Percentiles rank a stretch among this genome's conserved stretches.
phyloP scores from a whole-genome alignment of 2,888 invertebrate species.

The Aphodius sticticus region DNA sequence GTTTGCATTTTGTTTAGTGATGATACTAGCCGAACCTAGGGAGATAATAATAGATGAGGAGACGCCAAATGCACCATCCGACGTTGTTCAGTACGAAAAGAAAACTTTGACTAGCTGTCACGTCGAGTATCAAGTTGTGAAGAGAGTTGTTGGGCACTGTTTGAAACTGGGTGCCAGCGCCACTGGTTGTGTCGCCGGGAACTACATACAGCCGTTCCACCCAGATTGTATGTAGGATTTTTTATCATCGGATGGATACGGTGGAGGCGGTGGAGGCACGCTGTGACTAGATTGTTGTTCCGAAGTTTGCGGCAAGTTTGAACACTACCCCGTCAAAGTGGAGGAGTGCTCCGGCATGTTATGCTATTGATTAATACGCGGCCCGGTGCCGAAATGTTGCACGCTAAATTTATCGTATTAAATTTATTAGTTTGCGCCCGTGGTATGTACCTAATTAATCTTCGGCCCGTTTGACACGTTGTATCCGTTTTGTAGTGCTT shows the following conservation, averaged over 20 bases:
- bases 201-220: constrained; percentile 59
- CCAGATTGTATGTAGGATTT: constrained; percentile 55
- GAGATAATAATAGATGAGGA: constrained; percentile 51
- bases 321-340: neutral
- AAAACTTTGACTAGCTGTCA: constrained; percentile 42
- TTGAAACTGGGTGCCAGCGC: constrained; percentile 55
- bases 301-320: neutral
- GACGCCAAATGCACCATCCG: constrained; percentile 43
- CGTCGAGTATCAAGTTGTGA: constrained; percentile 54
- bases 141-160: constrained; percentile 57
- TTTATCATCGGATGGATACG: constrained; percentile 35
- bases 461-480: neutral
- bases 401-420: neutral
- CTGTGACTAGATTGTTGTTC: constrained; percentile 4
- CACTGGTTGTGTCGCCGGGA: constrained; percentile 59
- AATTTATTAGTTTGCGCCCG: neutral
- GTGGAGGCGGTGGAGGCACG: neutral
- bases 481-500: neutral
- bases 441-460: neutral
- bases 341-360: neutral
- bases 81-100: constrained; percentile 44
- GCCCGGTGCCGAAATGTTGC: neutral
- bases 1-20: constrained; percentile 19
- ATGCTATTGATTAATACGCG: neutral
- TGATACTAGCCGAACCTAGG: constrained; percentile 42